Evolutionary conservation across 2,113 vertebrate genomes (phyloP).

Genomic region (Psilopogon haemacephalus): DNA sequence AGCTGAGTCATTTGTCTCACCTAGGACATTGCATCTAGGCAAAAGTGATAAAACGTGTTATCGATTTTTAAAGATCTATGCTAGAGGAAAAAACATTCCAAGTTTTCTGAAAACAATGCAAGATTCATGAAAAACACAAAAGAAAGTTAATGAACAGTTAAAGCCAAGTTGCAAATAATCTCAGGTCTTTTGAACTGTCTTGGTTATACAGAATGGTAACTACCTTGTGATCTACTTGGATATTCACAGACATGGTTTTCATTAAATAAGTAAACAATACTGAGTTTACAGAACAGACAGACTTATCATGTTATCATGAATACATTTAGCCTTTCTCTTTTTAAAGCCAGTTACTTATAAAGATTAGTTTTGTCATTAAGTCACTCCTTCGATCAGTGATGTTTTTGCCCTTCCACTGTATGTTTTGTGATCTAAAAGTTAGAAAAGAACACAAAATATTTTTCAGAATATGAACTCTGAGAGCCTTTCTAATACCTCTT

Average conservation of each 20-base stretch:
- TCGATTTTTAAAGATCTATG: neutral
- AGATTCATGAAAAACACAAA: neutral
- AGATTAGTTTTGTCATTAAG: neutral
- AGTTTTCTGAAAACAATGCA: neutral
- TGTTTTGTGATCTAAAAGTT: neutral
- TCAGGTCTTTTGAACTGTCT: neutral
- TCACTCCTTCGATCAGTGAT: neutral
- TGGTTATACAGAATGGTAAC: neutral
- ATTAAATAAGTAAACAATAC: slow-evolving; percentile 21
- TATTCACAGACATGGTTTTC: slow-evolving; percentile 11
- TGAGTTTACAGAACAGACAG: neutral
- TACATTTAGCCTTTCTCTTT: neutral
- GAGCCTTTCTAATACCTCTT: neutral
- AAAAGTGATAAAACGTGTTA: neutral
- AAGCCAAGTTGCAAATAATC: neutral
- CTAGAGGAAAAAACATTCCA: neutral
- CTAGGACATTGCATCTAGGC: neutral
- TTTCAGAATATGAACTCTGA: neutral
- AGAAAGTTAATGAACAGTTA: neutral
- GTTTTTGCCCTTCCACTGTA: neutral
- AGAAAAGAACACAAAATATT: neutral
- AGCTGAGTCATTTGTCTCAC: neutral
- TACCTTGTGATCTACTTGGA: neutral
- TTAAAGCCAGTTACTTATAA: neutral
- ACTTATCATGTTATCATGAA: neutral